Conservation (phyloP, 1,140 invertebrate species). For the Druon quercuslanigerum region DNA sequence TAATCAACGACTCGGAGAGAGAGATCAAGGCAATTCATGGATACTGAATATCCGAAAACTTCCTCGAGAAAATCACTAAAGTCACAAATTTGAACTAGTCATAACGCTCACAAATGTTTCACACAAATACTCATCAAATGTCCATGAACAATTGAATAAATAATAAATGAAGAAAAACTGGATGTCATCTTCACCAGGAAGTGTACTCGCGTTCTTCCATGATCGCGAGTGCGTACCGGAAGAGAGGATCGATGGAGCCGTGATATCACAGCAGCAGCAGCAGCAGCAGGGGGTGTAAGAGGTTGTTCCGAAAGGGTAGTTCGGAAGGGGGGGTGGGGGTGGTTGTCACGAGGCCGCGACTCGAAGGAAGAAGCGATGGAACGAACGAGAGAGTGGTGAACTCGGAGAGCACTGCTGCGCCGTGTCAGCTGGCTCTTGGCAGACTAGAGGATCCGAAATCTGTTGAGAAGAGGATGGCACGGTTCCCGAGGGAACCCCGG, state of each 20-base stretch:
- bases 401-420: constrained; percentile 57
- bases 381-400: constrained; percentile 29
- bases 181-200: not conserved
- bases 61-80: constrained; percentile 38
- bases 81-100: constrained; percentile 35
- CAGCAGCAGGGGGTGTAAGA: constrained; percentile 27
- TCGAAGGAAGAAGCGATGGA: constrained; percentile 19
- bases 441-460: constrained; percentile 71
- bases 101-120: constrained; percentile 19
- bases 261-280: constrained; percentile 32
- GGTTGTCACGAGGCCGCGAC: not conserved
- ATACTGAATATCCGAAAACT: constrained; percentile 33
- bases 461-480: constrained; percentile 74
- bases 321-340: not conserved
- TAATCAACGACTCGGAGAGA: constrained; percentile 53
- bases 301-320: not conserved
- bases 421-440: constrained; percentile 73
- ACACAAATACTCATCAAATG: constrained; percentile 2
- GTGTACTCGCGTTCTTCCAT: constrained; percentile 17
- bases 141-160: not conserved
- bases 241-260: constrained; percentile 46
- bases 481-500: constrained; percentile 68
- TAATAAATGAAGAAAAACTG: not conserved
- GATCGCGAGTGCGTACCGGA: constrained; percentile 36
- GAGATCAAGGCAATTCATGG: constrained; percentile 54